Percentiles rank a stretch among this genome's conserved stretches.
phyloP scores from a whole-genome alignment of 1,140 invertebrate species.

The Rhyacophila brunnea region DNA sequence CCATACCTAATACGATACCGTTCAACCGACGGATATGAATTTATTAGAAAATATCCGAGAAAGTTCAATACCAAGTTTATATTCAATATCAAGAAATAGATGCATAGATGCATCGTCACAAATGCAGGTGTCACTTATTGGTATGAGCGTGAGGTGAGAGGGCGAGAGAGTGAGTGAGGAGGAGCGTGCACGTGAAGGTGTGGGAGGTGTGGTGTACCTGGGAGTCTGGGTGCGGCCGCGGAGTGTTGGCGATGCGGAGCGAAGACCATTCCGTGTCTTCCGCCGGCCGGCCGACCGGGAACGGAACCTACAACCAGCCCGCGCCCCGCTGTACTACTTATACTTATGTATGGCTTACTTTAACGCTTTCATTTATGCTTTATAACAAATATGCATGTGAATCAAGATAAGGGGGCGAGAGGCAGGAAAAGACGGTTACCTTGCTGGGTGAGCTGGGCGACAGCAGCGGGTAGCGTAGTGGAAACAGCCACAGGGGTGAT shows the following conservation, averaged over 20 bases:
- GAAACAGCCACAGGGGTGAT: slow-evolving; percentile 63
- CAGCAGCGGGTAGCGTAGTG: slow-evolving; percentile 60
- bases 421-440: slow-evolving; percentile 40
- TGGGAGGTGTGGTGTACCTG: slow-evolving; percentile 54
- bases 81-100: too few species aligned
- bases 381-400: too few species aligned
- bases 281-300: slow-evolving; percentile 64
- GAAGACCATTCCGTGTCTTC: slow-evolving; percentile 69
- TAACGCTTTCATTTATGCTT: too few species aligned
- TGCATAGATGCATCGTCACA: too few species aligned
- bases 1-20: too few species aligned
- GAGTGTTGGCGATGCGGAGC: slow-evolving; percentile 47
- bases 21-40: too few species aligned
- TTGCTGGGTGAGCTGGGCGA: slow-evolving; percentile 59
- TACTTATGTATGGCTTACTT: not conserved
- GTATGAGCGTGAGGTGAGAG: too few species aligned
- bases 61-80: too few species aligned
- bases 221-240: slow-evolving; percentile 52
- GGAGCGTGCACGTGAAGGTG: slow-evolving; percentile 40
- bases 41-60: too few species aligned
- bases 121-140: too few species aligned
- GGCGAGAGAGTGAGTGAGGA: slow-evolving; percentile 22
- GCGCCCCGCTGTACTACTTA: slow-evolving; percentile 39
- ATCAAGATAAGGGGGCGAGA: not conserved
- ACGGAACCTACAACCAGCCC: slow-evolving; percentile 59